These are phyloP conservation scores for Drosophila melanosoma DNA, from an alignment of 2,888 invertebrate genomes.

Conservation along the genomic window DNA sequence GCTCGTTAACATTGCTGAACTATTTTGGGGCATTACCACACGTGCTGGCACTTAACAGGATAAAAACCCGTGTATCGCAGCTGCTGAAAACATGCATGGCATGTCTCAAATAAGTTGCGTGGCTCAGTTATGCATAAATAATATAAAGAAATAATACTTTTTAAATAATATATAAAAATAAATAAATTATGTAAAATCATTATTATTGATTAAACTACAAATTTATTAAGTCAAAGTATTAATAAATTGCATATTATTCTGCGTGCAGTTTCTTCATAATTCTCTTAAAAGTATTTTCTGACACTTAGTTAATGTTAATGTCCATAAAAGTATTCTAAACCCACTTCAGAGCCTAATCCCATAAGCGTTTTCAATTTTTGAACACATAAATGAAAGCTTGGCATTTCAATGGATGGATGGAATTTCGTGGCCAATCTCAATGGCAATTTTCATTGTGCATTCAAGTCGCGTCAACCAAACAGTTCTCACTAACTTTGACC, in stretches of 20 bases:
- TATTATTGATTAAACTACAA: not conserved
- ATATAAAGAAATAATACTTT: not conserved
- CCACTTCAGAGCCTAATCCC: not conserved
- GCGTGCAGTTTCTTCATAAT: no score
- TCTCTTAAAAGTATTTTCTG: no score
- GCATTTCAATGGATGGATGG: slow-evolving; percentile 6
- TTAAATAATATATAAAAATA: not conserved
- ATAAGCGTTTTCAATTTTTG: slow-evolving; percentile 13
- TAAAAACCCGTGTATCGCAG: not conserved
- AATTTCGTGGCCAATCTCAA: not conserved
- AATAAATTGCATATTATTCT: no score
- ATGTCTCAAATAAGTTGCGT: slow-evolving; percentile 7
- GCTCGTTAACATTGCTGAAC: slow-evolving; percentile 26
- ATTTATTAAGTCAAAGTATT: no score
- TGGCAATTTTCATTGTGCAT: slow-evolving; percentile 34
- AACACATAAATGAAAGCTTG: slow-evolving; percentile 22
- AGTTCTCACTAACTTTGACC: slow-evolving; percentile 40
- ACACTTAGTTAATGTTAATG: not conserved
- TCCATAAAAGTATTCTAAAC: not conserved
- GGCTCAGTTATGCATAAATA: not conserved
- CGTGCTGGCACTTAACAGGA: slow-evolving; percentile 11
- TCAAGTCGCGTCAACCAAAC: slow-evolving; percentile 29
- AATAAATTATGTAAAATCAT: not conserved
- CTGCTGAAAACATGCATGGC: slow-evolving; percentile 5
- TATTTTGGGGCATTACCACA: slow-evolving; percentile 8